Evolutionary conservation across 2,113 vertebrate genomes (phyloP), one percentile per base, ranked within the genome.

Genomic region (Platycercus adscitus): DNA sequence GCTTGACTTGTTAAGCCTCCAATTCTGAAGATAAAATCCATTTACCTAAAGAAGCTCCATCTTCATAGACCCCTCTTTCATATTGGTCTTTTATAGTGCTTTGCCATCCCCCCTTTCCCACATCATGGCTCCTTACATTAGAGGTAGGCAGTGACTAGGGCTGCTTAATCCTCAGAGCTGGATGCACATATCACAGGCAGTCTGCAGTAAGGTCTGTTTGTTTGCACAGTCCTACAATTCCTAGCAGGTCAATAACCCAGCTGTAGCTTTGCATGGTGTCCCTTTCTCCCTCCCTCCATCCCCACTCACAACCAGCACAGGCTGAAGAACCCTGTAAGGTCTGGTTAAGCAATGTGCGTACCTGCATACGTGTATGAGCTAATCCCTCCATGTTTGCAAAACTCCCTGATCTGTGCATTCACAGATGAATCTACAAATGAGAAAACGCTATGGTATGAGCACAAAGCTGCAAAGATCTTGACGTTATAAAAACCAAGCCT

Each of bases 151-250:
- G 56, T n/a, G 70, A 13, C 10, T 3, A 17, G 43, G 28, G 41
- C 64, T 56, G 66, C 39, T 69, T 20, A n/a, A 35, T 33, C 26
- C 81, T 33, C 61, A 10, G 43, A 47, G 66, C 43, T 29, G 33
- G 31, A 24, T 16, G 35, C 39, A 28, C 0, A 0, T 31, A 17
- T 29, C 23, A 11, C 58, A 69, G 26, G 23, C 11, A 1, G 19
- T 6, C 76, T 46, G 72, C 63, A 93, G 10, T 9, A n/a, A 82
- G 50, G 10, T 37, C 35, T 35, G 58, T 25, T 35, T 55, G 43
- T 43, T 66, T 33, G 26, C 44, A 76, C 11, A 35, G 13, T 17
- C 18, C 63, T 47, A 75, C 5, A 0, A 2, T 37, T 75, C 84
- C 39, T 69, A 86, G 89, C 6, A 88, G 80, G 21, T 17, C 1